Percentiles rank a stretch among this genome's conserved stretches.
phyloP scores from a whole-genome alignment of 2,888 invertebrate genomes.

The Rhaphigaster nebulosa region DNA sequence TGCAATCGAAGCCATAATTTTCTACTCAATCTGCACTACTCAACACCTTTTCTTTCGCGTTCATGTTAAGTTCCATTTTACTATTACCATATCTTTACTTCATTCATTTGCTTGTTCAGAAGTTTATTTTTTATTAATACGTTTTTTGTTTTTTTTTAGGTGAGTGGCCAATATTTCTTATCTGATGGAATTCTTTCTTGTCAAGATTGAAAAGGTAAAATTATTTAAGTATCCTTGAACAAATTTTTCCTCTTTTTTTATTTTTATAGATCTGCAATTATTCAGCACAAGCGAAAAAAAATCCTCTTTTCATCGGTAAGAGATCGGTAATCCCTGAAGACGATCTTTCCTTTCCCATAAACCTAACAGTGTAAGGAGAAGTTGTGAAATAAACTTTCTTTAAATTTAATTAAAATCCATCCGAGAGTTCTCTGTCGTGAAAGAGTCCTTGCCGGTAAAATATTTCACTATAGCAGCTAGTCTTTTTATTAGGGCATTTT shows the following conservation, averaged over 20 bases:
- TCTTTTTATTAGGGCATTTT: conserved; percentile 29
- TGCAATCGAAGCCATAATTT: conserved; percentile 13
- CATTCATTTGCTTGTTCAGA: not conserved
- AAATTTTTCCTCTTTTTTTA: not conserved
- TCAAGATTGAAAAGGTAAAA: not conserved
- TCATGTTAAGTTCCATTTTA: not conserved
- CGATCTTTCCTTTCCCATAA: not conserved
- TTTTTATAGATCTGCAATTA: not conserved
- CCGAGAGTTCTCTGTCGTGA: not conserved
- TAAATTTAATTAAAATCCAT: conserved; percentile 49
- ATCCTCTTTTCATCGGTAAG: not conserved
- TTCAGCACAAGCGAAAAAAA: not conserved
- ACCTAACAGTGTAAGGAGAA: not conserved
- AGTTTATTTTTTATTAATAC: not conserved
- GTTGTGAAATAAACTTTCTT: conserved; percentile 33
- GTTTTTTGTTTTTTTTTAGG: not conserved
- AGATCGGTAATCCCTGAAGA: not conserved
- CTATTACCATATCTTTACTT: not conserved
- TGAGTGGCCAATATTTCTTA: not conserved
- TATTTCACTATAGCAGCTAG: conserved; percentile 20
- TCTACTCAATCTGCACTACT: not conserved
- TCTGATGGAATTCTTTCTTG: not conserved
- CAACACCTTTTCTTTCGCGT: not conserved
- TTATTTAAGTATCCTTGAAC: not conserved
- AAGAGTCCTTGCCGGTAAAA: not conserved